Conservation (phyloP, 2,113 vertebrate species). For the Bambusicola thoracicus region DNA sequence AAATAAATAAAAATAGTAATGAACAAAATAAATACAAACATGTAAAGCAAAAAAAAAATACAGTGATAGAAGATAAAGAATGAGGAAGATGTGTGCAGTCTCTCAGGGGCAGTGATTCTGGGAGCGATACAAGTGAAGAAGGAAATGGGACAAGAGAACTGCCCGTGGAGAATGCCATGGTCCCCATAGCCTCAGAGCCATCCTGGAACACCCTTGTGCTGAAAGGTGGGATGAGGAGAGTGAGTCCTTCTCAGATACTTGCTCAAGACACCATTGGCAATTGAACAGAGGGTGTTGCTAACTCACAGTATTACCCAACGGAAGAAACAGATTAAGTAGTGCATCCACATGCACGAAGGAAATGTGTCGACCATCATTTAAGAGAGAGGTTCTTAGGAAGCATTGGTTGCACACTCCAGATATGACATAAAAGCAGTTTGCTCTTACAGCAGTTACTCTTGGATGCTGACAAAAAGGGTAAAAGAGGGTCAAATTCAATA, state of each 20-base stretch:
- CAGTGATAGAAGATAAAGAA: not conserved
- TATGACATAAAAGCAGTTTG: not conserved
- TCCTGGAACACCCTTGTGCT: fast-evolving
- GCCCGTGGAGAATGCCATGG: not conserved
- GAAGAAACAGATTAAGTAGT: not conserved
- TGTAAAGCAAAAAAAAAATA: not conserved
- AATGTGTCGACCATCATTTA: not conserved
- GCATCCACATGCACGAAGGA: not conserved
- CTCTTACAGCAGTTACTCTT: not conserved
- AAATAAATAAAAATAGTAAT: not conserved
- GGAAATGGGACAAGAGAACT: not conserved
- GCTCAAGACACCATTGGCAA: not conserved
- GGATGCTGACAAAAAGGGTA: not conserved
- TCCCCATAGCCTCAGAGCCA: not conserved
- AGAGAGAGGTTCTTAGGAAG: not conserved
- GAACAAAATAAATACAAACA: not conserved
- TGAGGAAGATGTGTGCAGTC: not conserved
- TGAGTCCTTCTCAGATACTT: not conserved
- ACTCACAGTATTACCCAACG: not conserved
- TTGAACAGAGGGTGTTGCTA: not conserved
- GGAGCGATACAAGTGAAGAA: not conserved
- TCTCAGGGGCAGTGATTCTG: not conserved
- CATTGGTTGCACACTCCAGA: not conserved
- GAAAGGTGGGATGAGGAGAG: not conserved
- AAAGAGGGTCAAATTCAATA: not conserved